Evolutionary conservation across 2,113 vertebrate genomes (phyloP).

Genomic region (human (Homo sapiens)): DNA sequence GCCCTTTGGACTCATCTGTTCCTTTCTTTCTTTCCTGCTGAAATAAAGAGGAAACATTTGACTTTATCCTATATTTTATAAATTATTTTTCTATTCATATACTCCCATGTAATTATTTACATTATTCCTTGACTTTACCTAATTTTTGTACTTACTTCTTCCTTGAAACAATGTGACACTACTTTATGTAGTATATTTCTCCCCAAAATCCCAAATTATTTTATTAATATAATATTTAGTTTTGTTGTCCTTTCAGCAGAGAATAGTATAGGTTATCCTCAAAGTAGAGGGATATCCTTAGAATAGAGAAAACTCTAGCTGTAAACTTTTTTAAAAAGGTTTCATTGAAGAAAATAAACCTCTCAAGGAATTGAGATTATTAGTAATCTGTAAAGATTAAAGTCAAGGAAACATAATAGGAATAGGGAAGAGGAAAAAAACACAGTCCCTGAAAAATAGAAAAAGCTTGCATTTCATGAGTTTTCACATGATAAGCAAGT

Average conservation of each 20-base stretch:
- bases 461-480: not conserved
- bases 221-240: not conserved
- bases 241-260: not conserved
- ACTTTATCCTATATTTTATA: not conserved
- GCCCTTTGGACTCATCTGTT: not conserved
- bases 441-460: not conserved
- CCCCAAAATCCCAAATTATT: not conserved
- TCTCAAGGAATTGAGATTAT: not conserved
- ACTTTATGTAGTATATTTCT: not conserved
- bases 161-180: not conserved
- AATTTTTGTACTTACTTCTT: not conserved
- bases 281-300: not conserved
- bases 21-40: not conserved
- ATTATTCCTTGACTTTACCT: not conserved
- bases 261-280: not conserved
- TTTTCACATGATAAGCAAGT: not conserved
- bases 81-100: not conserved
- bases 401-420: not conserved
- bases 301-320: not conserved
- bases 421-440: not conserved
- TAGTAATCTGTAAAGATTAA: not conserved
- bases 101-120: not conserved
- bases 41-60: not conserved
- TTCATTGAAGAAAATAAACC: not conserved
- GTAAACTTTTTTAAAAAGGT: not conserved